phyloP scores from a whole-genome alignment of 2,888 invertebrate genomes.

The Zhuqinia jingwanae region DNA sequence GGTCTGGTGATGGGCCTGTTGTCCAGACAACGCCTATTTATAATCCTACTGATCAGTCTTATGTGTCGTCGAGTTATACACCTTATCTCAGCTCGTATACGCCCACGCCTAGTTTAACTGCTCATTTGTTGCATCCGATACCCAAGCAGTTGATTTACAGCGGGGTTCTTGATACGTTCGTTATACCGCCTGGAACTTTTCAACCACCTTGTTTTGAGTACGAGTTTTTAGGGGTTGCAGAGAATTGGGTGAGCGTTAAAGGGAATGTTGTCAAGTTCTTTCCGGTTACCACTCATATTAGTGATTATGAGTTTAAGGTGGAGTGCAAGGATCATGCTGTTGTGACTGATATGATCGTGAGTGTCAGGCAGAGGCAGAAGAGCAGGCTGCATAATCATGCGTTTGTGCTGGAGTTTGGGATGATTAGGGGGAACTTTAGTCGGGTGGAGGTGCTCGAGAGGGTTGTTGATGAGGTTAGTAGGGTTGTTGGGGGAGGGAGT shows the following conservation, averaged over 20 bases:
- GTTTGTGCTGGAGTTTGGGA: constrained; percentile 67
- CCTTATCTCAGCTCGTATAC: neutral
- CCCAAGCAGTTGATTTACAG: constrained; percentile 34
- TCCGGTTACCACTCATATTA: constrained; percentile 13
- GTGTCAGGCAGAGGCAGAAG: constrained; percentile 70
- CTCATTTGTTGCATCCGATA: constrained; percentile 44
- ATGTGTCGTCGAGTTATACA: neutral
- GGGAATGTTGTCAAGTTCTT: constrained; percentile 9
- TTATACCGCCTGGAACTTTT: constrained; percentile 32
- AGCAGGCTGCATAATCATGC: constrained; percentile 71
- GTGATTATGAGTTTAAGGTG: constrained; percentile 27
- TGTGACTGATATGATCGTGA: constrained; percentile 16
- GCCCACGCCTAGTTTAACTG: neutral
- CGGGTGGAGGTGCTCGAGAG: constrained; percentile 24
- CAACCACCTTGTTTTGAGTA: constrained; percentile 40
- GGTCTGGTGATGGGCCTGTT: constrained; percentile 31
- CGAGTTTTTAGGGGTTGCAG: neutral
- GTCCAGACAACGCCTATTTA: constrained; percentile 32
- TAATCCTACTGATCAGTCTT: neutral
- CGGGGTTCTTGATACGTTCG: neutral
- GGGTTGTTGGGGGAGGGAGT: neutral
- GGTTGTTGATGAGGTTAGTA: neutral
- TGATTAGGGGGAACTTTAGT: constrained; percentile 6
- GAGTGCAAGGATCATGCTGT: neutral
- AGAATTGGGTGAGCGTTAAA: constrained; percentile 18